These are phyloP conservation scores for Zosterops pallidus DNA, from an alignment of 2,113 vertebrate genomes.

Conservation along the genomic window DNA sequence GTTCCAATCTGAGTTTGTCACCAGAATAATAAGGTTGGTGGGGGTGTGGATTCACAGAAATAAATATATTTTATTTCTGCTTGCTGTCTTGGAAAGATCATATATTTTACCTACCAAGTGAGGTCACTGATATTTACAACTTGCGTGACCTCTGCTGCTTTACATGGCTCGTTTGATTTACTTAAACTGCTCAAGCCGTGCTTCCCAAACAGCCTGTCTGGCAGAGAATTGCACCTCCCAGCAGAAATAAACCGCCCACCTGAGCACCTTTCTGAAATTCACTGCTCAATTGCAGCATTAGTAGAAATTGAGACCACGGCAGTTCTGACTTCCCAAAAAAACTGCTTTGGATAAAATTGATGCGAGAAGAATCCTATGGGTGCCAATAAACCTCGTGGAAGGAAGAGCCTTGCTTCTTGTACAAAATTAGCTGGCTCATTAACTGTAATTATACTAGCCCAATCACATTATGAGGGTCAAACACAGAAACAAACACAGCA, in stretches of 20 bases:
- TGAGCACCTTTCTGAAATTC: not conserved
- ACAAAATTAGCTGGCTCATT: conserved; percentile 41
- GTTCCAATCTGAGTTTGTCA: not conserved
- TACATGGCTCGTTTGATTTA: not conserved
- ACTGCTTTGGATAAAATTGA: not conserved
- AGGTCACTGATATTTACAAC: not conserved
- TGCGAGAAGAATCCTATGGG: not conserved
- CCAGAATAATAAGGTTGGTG: not conserved
- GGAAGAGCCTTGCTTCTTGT: not conserved
- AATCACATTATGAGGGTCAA: conserved; percentile 14
- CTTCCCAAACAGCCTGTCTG: not conserved
- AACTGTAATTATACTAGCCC: not conserved
- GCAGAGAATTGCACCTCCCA: not conserved
- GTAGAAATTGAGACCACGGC: not conserved
- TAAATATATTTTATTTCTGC: not conserved
- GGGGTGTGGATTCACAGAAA: not conserved
- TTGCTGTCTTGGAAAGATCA: not conserved
- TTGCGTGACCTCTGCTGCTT: not conserved
- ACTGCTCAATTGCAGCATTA: not conserved
- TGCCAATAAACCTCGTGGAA: conserved; percentile 35
- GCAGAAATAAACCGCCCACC: not conserved
- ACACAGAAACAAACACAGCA: not conserved
- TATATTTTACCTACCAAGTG: not conserved
- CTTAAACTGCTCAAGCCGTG: not conserved
- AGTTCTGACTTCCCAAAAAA: not conserved